Percentiles rank a stretch among this genome's conserved stretches.
These are phyloP conservation scores for Anas platyrhynchos DNA, from an alignment of 2,113 vertebrate genomes.

Conservation along the genomic window DNA sequence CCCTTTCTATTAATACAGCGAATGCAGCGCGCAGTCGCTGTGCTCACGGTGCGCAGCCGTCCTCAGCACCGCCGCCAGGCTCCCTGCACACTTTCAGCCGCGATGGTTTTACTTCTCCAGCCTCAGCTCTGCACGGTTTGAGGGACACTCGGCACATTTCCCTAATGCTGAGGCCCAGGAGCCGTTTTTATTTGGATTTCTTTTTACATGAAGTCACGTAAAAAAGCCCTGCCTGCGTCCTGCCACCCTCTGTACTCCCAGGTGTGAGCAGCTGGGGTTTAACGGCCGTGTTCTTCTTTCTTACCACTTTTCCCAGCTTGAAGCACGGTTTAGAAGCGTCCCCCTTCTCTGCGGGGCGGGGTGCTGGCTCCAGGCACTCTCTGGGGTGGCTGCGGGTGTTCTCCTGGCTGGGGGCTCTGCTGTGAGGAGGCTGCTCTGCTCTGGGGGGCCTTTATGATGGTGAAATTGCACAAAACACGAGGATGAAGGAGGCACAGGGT, in stretches of 20 bases:
- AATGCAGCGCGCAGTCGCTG: too few species aligned
- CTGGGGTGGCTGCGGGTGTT: not conserved
- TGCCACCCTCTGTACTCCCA: too few species aligned
- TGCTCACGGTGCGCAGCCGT: not conserved
- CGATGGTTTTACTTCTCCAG: not conserved
- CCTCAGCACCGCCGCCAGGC: not conserved
- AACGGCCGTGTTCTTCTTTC: not conserved
- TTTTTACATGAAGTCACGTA: not conserved
- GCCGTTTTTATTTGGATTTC: not conserved
- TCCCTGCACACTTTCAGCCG: too few species aligned
- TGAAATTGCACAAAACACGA: not conserved
- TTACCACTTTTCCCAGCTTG: constrained; percentile 12
- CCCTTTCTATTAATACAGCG: constrained; percentile 24
- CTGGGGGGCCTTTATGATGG: not conserved
- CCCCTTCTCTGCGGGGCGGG: not conserved
- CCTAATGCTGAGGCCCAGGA: fast-evolving
- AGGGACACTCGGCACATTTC: not conserved
- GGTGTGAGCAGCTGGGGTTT: not conserved
- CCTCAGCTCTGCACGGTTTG: too few species aligned
- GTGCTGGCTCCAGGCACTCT: not conserved
- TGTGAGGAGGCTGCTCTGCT: fast-evolving
- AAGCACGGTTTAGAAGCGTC: not conserved
- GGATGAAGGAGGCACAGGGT: not conserved
- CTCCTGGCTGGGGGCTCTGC: not conserved
- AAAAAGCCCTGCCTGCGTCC: too few species aligned